These are phyloP conservation scores for Sycophila texana DNA, from an alignment of 2,888 invertebrate species.

Conservation along the genomic window DNA sequence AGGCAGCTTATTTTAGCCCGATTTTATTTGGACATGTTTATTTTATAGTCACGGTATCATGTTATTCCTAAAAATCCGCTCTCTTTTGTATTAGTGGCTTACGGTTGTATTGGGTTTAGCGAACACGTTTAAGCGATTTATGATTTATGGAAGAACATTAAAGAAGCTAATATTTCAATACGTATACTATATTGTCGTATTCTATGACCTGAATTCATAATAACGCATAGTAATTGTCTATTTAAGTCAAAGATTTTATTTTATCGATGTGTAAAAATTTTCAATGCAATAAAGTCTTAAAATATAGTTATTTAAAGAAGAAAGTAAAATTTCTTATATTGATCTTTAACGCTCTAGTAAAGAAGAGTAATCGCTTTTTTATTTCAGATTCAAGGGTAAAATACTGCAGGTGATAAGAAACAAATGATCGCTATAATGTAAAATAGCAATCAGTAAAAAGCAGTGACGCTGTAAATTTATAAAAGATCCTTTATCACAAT, in stretches of 20 bases:
- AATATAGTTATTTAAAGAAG: background rate
- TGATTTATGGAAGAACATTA: conserved; percentile 22
- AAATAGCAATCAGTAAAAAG: background rate
- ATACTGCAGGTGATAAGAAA: too few species aligned
- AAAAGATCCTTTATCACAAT: background rate
- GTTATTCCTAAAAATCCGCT: too few species aligned
- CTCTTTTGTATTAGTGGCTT: background rate
- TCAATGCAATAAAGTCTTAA: background rate
- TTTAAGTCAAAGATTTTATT: background rate
- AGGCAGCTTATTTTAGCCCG: too few species aligned
- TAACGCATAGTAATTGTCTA: conserved; percentile 2
- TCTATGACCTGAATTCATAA: conserved; percentile 10
- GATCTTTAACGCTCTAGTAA: too few species aligned
- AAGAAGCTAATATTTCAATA: conserved; percentile 18
- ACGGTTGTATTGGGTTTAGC: background rate
- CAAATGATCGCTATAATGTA: too few species aligned
- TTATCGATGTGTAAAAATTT: background rate
- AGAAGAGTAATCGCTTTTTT: too few species aligned
- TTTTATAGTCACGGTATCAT: too few species aligned
- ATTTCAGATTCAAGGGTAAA: too few species aligned
- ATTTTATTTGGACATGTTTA: too few species aligned
- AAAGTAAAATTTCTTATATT: too few species aligned
- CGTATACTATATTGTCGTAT: background rate
- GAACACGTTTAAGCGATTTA: background rate
- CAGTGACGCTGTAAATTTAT: background rate